Base-by-base conservation (phyloP, 2,888 invertebrate genomes). In the Patella caerulea region DNA sequence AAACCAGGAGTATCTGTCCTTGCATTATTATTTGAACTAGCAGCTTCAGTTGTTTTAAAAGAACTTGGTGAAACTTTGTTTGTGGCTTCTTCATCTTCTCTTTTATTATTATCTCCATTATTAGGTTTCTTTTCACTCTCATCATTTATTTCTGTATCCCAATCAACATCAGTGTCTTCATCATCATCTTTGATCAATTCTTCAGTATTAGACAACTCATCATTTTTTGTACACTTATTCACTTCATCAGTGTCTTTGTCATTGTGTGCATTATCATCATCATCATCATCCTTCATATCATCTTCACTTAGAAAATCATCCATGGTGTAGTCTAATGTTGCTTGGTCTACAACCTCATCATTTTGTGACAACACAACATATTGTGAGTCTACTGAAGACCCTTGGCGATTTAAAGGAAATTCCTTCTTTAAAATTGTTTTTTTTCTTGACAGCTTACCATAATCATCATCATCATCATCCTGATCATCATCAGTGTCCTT, bases 271-370 rank as follows among this genome's bases (percentile, higher is more conserved):
- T 69, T 45, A 17, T 75, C 75, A 70, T 53, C 73, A 55, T 76
- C 59, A 19, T 75, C 71, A 52, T 76, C 76, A 76, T 78, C 75
- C 15, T 76, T 19, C n/a, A 59, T 59, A 29, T 65, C 71, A 73
- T 76, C 78, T 69, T 76, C 76, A 65, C 65, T 65, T 1, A 65
- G 65, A 65, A 65, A 65, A 65, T 65, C 65, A 12, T 65, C 24
- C 19, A 65, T 24, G 4, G 65, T 24, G 24, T 65, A 65, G 19
- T 65, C 65, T 19, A 65, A 24, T 3, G 65, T 19, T 11, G 65
- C 19, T 24, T 65, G 65, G 24, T 65, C 65, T 65, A 65, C 19
- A 12, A 65, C 65, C 24, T 65, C 65, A 65, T 65, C 65, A 24
- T 65, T 19, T 17, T 65, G 65, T 24, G 65, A 65, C 24, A 65